Evolutionary conservation across 1,140 invertebrate species (phyloP), one percentile per base, ranked within the genome.

Genomic region (Anadara kagoshimensis): DNA sequence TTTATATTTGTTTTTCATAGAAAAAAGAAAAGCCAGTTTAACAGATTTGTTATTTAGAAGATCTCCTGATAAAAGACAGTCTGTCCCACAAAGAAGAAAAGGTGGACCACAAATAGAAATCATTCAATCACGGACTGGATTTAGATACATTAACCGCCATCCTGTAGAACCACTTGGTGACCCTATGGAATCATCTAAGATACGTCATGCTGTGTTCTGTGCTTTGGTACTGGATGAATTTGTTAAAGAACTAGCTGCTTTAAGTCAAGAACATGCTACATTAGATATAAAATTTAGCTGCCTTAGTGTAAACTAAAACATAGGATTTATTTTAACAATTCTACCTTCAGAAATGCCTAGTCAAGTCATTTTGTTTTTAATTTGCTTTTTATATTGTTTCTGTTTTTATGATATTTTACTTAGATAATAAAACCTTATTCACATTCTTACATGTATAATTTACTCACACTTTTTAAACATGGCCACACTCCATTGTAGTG

Each of bases 171-270:
- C 65, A 20, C 59, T 53, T 29, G 80, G 85, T 14, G 83, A 81
- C 11, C 83, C 85, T 61, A 78, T 84, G 70, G 89, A 91, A 47
- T 83, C 85, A 16, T 56, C 88, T 18, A 84, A 87, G 59, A 88
- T 85, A 3, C 86, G 87, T 66, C 91, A 95, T 87, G 92, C 94
- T 62, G 93, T 95, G 3, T 89, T 95, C 68, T 95, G 95, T 89
- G 95, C 95, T n/a, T 93, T 98, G 5, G 88, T 98, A 62, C 89
- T 98, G 59, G 95, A 96, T 81, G 96, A 98, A 87, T 98, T 97
- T 94, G 89, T 97, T 0, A 96, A 97, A 89, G 96, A 98, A 90
- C 89, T 98, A 53, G 94, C 96, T 0, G 95, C 97, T 18, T 92
- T 98, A 57, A 93, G 95, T 69, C 95, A 97, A 89, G 96, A 98